Percentiles rank a stretch among this genome's conserved stretches.
These are phyloP conservation scores for Catostylus mosaicus DNA, from an alignment of 30 jellyfish, hydroid and myxozoan genomes.

Conservation along the genomic window DNA sequence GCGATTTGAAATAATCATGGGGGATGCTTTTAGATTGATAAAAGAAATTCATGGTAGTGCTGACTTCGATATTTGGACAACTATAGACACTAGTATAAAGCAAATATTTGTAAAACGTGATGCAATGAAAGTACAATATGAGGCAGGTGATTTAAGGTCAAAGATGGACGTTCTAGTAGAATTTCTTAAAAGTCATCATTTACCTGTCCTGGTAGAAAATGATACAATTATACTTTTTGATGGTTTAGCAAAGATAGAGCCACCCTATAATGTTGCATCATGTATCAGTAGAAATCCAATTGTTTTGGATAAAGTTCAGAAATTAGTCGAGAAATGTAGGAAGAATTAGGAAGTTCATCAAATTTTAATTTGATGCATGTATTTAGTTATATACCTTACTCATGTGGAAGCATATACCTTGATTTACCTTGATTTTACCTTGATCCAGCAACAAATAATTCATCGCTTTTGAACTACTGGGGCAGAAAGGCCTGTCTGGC, in stretches of 20 bases:
- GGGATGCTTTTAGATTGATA: slow-evolving; percentile 31
- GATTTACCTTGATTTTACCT: too few relatives aligned
- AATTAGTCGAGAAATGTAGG: slow-evolving; percentile 10
- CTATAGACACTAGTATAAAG: neutral
- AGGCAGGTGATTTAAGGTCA: neutral
- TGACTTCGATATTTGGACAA: slow-evolving; percentile 18
- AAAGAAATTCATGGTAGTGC: slow-evolving; percentile 11
- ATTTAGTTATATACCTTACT: too few relatives aligned
- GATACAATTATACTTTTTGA: slow-evolving; percentile 22
- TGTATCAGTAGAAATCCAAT: slow-evolving; percentile 48
- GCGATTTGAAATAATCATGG: slow-evolving; percentile 40
- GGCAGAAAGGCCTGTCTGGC: too few relatives aligned
- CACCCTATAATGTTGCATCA: slow-evolving; percentile 25
- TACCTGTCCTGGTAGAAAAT: slow-evolving; percentile 9
- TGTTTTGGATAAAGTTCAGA: slow-evolving; percentile 43
- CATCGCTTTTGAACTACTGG: too few relatives aligned
- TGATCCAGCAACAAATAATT: too few relatives aligned
- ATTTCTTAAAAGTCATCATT: slow-evolving; percentile 7
- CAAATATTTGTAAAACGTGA: neutral
- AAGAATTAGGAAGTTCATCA: too few relatives aligned
- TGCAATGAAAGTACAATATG: neutral
- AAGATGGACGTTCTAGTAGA: neutral
- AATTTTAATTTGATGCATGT: too few relatives aligned
- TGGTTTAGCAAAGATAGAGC: slow-evolving; percentile 57
- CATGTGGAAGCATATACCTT: too few relatives aligned